Evolutionary conservation across 2,888 invertebrate species (phyloP).

Genomic region (Nomada fabriciana): DNA sequence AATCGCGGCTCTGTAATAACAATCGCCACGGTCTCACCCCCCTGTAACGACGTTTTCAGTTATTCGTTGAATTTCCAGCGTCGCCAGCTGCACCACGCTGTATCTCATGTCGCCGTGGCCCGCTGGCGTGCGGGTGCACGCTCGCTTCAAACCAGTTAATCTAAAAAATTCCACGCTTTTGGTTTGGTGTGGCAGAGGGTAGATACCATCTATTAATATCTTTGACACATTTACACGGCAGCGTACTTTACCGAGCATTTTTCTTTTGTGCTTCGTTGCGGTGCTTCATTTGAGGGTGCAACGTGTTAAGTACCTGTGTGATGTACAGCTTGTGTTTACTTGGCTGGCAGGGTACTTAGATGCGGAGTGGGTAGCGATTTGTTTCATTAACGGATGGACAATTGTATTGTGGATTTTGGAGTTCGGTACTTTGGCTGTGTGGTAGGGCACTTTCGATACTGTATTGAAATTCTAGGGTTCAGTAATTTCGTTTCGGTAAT

Average conservation of each 20-base stretch:
- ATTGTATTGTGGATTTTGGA: too few relatives aligned
- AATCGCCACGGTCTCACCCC: conserved; percentile 54
- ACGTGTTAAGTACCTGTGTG: neutral
- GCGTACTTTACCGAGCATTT: neutral
- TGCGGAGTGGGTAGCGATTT: neutral
- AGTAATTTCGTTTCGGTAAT: too few relatives aligned
- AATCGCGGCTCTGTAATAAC: conserved; percentile 71
- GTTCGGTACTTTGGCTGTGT: too few relatives aligned
- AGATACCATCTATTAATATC: neutral
- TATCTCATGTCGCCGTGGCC: conserved; percentile 53
- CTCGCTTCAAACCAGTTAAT: conserved; percentile 35
- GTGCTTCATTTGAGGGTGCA: neutral
- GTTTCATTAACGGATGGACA: too few relatives aligned
- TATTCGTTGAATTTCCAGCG: conserved; percentile 68
- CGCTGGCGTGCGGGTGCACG: conserved; percentile 13
- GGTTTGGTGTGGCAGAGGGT: neutral
- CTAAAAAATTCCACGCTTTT: neutral
- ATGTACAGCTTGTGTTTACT: neutral
- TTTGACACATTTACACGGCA: neutral
- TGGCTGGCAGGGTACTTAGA: neutral
- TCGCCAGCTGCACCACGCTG: conserved; percentile 61
- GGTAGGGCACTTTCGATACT: too few relatives aligned
- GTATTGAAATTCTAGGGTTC: too few relatives aligned
- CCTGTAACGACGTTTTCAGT: conserved; percentile 64
- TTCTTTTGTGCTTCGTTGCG: neutral